Conservation (phyloP, 2,113 vertebrate species). For the Paracyprichromis sp. region DNA sequence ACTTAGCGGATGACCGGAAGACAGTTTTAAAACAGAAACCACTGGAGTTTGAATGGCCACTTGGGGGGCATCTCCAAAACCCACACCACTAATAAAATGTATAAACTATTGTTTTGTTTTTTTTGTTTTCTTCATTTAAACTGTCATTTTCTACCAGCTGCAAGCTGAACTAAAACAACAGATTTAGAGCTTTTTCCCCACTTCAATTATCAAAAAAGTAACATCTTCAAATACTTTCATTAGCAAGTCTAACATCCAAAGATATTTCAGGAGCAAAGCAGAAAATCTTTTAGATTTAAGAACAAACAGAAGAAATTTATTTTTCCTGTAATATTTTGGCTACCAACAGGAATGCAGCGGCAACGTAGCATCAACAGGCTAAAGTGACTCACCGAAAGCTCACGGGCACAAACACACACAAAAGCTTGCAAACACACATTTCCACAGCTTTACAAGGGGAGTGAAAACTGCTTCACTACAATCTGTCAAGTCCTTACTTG, state of each 20-base stretch:
- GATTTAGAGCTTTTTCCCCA: background rate
- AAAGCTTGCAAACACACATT: background rate
- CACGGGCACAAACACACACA: background rate
- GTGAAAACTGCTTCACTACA: background rate
- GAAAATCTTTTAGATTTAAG: background rate
- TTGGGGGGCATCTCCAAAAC: background rate
- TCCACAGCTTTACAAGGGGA: background rate
- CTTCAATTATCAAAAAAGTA: background rate
- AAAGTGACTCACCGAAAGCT: background rate
- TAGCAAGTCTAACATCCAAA: background rate
- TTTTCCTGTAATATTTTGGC: background rate
- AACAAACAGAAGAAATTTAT: background rate
- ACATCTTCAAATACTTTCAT: background rate
- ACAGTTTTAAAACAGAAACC: background rate
- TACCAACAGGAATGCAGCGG: background rate
- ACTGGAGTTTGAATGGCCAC: background rate
- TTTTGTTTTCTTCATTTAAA: background rate
- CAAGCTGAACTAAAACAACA: background rate
- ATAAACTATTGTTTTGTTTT: fast-evolving
- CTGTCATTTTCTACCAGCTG: background rate
- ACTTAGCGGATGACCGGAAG: background rate
- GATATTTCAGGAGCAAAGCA: background rate
- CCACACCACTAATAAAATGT: background rate
- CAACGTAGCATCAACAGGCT: background rate
- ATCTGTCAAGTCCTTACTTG: background rate